A percentile compares a stretch with the other conserved stretches of the same genome.
Conservation (phyloP, 1,140 invertebrate species). For the Drosophila setifemur region DNA sequence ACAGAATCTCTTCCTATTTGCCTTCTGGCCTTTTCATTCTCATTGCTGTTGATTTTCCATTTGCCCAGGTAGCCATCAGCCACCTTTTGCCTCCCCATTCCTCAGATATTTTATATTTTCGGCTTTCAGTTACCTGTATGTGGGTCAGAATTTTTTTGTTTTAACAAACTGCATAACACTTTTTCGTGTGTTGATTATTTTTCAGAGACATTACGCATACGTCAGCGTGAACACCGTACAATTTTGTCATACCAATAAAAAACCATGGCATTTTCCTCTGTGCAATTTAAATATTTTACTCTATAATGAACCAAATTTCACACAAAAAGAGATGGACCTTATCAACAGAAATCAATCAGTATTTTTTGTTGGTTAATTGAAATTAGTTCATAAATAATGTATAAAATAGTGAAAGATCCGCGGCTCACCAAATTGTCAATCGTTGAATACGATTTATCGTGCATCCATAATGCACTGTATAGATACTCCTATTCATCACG, state of each 20-base stretch:
- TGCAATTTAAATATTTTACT: neutral
- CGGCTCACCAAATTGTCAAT: conserved; percentile 5
- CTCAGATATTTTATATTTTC: conserved; percentile 34
- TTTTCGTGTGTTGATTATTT: neutral
- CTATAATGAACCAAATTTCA: conserved; percentile 2
- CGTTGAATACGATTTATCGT: conserved; percentile 40
- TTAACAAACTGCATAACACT: neutral
- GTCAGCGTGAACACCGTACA: neutral
- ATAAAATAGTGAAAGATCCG: neutral
- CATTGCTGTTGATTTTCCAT: conserved; percentile 47
- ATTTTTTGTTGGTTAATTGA: neutral
- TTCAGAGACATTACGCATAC: conserved; percentile 13
- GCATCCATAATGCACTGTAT: conserved; percentile 23
- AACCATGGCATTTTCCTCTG: no score
- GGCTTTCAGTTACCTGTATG: conserved; percentile 36
- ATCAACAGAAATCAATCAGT: conserved; percentile 1
- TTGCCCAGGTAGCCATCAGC: conserved; percentile 18
- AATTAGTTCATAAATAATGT: neutral
- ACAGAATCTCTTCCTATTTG: conserved; percentile 29
- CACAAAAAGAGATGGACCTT: neutral
- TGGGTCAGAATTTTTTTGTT: conserved; percentile 31
- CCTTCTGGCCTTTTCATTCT: conserved; percentile 45
- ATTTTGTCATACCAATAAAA: neutral
- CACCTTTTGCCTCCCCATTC: no score
- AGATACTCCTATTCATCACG: conserved; percentile 10